These are phyloP conservation scores for Sebastes ruberrimus DNA, from an alignment of 2,797 vertebrate species.

Conservation along the genomic window DNA sequence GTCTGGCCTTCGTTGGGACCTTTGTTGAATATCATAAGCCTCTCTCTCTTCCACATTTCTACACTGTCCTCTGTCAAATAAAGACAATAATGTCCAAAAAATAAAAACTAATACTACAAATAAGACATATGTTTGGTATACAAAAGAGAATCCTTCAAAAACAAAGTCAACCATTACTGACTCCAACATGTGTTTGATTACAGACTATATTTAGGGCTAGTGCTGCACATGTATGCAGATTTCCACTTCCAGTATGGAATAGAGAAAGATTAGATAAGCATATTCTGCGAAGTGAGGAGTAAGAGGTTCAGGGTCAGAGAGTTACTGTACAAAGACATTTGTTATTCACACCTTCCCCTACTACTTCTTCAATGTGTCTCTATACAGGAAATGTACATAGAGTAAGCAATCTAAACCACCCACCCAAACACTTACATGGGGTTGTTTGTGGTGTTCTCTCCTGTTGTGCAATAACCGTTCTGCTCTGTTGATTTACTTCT, in stretches of 20 bases:
- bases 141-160: neutral
- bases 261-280: neutral
- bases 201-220: neutral
- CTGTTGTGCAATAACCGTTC: slow-evolving; percentile 53
- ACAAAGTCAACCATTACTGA: neutral
- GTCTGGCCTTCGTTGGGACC: neutral
- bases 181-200: neutral
- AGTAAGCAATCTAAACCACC: slow-evolving; percentile 17
- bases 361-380: slow-evolving; percentile 15
- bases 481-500: slow-evolving; percentile 29
- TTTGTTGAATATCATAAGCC: neutral
- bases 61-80: neutral
- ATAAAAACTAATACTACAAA: neutral
- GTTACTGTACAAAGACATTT: slow-evolving; percentile 5
- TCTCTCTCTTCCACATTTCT: neutral
- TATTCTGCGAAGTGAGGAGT: neutral
- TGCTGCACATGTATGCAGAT: neutral
- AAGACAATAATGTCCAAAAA: neutral
- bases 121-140: neutral
- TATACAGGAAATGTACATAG: slow-evolving; percentile 26
- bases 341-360: slow-evolving; percentile 12
- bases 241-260: neutral
- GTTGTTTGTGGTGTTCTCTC: slow-evolving; percentile 39
- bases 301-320: slow-evolving; percentile 1
- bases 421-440: slow-evolving; percentile 29